phyloP scores from a whole-genome alignment of 2,797 vertebrate species.

The Apogon hyalosoma region DNA sequence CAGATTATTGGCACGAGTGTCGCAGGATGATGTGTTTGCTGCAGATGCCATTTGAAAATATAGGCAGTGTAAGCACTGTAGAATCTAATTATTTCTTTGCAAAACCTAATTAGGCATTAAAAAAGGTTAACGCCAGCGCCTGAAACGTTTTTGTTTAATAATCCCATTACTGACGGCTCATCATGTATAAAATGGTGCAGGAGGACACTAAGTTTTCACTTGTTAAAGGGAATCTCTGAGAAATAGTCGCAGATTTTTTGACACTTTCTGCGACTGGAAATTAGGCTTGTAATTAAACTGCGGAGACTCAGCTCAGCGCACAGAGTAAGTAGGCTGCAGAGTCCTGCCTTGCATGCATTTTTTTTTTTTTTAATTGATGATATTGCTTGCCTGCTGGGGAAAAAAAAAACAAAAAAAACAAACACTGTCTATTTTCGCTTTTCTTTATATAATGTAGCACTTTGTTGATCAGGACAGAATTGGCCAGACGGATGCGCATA shows the following conservation, averaged over 20 bases:
- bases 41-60: constrained; percentile 97
- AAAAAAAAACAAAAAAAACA: too few species aligned
- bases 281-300: constrained; percentile 75
- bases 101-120: constrained; percentile 99
- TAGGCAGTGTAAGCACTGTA: constrained; percentile 99
- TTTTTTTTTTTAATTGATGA: constrained; percentile 52
- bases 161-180: constrained; percentile 99
- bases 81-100: constrained; percentile 99
- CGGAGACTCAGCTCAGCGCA: constrained; percentile 69
- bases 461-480: constrained; percentile 13
- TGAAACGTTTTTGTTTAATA: constrained; percentile 99
- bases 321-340: constrained; percentile 82
- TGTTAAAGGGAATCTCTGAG: constrained; percentile 91
- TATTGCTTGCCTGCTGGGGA: constrained; percentile 47
- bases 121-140: constrained; percentile 99
- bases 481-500: constrained; percentile 10
- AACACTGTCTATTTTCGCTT: constrained; percentile 5
- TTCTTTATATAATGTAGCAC: constrained; percentile 10
- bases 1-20: constrained; percentile 90
- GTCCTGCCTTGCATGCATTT: constrained; percentile 67
- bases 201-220: constrained; percentile 99
- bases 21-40: constrained; percentile 91
- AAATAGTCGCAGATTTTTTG: constrained; percentile 90
- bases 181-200: constrained; percentile 99
- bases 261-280: constrained; percentile 83